Evolutionary conservation across 2,797 vertebrate genomes (phyloP).

Genomic region (Muraenolepis orangiensis): DNA sequence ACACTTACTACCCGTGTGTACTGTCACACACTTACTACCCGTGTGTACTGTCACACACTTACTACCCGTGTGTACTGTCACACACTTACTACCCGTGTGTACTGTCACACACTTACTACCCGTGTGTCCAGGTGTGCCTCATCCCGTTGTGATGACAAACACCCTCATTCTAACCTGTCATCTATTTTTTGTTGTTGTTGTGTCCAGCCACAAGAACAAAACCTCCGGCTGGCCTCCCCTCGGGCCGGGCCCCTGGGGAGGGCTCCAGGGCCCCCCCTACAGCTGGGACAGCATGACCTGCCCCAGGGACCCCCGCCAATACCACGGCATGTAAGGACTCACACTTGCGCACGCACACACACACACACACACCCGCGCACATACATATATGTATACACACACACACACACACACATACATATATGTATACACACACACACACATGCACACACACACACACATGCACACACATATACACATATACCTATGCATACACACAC

Average conservation of each 20-base stretch:
- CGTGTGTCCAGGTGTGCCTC: not conserved
- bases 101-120: no score
- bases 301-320: constrained; percentile 73
- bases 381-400: not conserved
- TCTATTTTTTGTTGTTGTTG: constrained; percentile 1
- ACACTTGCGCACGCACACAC: not conserved
- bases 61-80: no score
- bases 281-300: constrained; percentile 86
- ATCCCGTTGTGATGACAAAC: not conserved
- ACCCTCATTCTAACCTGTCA: not conserved
- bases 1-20: no score
- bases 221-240: constrained; percentile 92
- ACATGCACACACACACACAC: no score
- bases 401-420: no score
- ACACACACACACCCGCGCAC: not conserved
- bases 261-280: constrained; percentile 88
- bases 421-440: no score
- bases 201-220: constrained; percentile 90
- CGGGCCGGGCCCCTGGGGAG: constrained; percentile 81
- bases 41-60: no score
- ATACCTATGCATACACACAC: no score
- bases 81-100: no score
- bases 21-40: no score
- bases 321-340: constrained; percentile 82
- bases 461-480: no score